phyloP scores from a whole-genome alignment of 2,888 invertebrate species.

The Hypomecis atomaria region DNA sequence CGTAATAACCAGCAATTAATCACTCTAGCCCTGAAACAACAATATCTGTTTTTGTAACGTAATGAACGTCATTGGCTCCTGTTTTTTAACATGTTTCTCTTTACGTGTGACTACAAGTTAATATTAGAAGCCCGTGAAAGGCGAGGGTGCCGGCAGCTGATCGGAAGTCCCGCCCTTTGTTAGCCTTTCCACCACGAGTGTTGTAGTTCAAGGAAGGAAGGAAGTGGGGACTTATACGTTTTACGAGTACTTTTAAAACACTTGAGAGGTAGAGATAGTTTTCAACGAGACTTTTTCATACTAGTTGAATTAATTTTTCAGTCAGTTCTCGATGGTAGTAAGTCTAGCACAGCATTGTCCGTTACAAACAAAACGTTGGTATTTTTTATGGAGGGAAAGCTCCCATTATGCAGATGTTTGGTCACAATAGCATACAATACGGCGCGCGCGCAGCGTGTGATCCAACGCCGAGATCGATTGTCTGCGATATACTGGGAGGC shows the following conservation, averaged over 20 bases:
- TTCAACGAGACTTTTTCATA: conserved; percentile 20
- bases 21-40: conserved; percentile 33
- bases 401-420: conserved; percentile 76
- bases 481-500: conserved; percentile 71
- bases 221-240: conserved; percentile 56
- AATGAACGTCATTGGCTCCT: conserved; percentile 37
- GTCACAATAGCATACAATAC: conserved; percentile 70
- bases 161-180: conserved; percentile 84
- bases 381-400: conserved; percentile 76
- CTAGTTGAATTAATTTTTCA: conserved; percentile 6
- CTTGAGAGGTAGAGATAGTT: conserved; percentile 22
- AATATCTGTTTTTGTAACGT: conserved; percentile 32
- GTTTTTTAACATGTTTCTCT: conserved; percentile 50
- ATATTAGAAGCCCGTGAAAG: conserved; percentile 79
- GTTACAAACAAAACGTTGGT: conserved; percentile 67
- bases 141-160: conserved; percentile 81
- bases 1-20: conserved; percentile 35
- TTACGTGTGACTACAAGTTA: conserved; percentile 61
- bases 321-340: conserved; percentile 53
- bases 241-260: conserved; percentile 27
- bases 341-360: conserved; percentile 69
- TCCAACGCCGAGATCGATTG: conserved; percentile 73
- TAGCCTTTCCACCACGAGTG: conserved; percentile 71
- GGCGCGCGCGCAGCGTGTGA: conserved; percentile 81
- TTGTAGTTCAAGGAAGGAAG: conserved; percentile 70